Evolutionary conservation across 2,113 vertebrate species (phyloP).

Genomic region (Eolophus roseicapilla): DNA sequence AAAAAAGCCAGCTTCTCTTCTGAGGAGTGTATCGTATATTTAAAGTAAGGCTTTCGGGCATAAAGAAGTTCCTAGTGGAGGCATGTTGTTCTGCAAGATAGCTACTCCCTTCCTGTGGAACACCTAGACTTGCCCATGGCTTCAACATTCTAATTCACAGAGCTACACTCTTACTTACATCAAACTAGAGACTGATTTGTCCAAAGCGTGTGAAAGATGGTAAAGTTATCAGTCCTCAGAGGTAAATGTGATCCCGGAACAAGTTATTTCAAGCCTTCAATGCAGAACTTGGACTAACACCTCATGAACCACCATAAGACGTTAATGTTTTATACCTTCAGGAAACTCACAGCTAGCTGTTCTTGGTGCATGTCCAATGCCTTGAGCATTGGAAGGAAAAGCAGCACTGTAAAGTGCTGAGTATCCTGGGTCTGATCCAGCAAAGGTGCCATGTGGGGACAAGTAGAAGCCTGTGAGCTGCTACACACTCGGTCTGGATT

Average conservation of each 20-base stretch:
- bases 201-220: not conserved
- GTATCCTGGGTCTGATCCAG: not conserved
- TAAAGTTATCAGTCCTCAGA: not conserved
- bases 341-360: not conserved
- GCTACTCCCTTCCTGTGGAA: not conserved
- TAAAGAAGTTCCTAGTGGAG: not conserved
- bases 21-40: not conserved
- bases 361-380: not conserved
- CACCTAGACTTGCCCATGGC: not conserved
- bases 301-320: not conserved
- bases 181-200: not conserved
- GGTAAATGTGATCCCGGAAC: not conserved
- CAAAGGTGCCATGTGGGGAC: not conserved
- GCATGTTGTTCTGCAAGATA: not conserved
- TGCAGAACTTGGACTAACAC: not conserved
- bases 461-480: not conserved
- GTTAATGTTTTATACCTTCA: not conserved
- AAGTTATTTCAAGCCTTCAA: not conserved
- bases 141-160: not conserved
- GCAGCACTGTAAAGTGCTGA: not conserved
- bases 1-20: rapidly evolving
- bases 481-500: not conserved
- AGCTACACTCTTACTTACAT: not conserved
- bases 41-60: not conserved
- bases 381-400: not conserved